Evolutionary conservation across 2,888 invertebrate species (phyloP).

Genomic region (Tipula helvola): DNA sequence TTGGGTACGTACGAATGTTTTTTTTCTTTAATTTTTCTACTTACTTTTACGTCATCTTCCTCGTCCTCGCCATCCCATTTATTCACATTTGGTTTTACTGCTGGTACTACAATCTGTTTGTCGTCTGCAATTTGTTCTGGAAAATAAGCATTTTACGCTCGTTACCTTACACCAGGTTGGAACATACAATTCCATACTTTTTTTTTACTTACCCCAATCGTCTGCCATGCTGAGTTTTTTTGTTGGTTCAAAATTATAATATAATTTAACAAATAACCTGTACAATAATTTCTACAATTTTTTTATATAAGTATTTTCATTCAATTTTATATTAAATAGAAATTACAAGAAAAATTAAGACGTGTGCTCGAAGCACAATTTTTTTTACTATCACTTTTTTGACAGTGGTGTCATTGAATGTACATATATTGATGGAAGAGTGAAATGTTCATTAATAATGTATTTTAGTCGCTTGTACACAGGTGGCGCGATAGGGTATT

Average conservation of each 20-base stretch:
- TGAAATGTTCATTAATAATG: not conserved
- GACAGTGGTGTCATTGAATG: not conserved
- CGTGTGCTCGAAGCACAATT: slow-evolving; percentile 13
- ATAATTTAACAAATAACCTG: not conserved
- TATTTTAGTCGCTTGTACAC: not conserved
- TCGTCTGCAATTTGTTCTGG: slow-evolving; percentile 32
- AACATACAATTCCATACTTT: not conserved
- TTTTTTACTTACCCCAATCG: slow-evolving; percentile 46
- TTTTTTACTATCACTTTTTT: slow-evolving; percentile 6
- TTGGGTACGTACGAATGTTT: not conserved
- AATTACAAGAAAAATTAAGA: slow-evolving; percentile 13
- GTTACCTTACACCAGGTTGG: not conserved
- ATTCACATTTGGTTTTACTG: slow-evolving; percentile 41
- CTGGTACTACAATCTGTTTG: slow-evolving; percentile 57
- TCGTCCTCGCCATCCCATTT: slow-evolving; percentile 86
- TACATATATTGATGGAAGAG: not conserved
- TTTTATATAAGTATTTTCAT: not conserved
- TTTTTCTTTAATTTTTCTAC: slow-evolving; percentile 7
- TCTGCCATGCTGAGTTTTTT: slow-evolving; percentile 42
- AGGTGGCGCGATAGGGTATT: not conserved
- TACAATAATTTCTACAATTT: not conserved
- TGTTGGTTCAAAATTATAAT: not conserved
- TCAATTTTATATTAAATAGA: not conserved
- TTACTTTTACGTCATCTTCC: slow-evolving; percentile 73
- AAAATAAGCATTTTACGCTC: slow-evolving; percentile 10